A percentile compares a stretch with the other conserved stretches of the same genome.
Evolutionary conservation across 2,797 vertebrate species (phyloP).

Genomic region (Myripristis murdjan): DNA sequence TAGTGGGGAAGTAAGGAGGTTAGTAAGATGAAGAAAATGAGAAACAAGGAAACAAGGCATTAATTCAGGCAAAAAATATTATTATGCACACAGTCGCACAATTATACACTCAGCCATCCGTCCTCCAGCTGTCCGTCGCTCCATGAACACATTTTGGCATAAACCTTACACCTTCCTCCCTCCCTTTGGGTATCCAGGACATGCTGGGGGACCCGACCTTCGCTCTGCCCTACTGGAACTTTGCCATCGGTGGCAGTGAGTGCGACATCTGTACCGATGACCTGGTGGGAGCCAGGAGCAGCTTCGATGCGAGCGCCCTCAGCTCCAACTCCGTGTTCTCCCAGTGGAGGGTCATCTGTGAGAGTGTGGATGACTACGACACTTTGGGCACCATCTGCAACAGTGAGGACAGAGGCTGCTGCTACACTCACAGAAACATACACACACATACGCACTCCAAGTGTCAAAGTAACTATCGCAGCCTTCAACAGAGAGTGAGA

Average conservation of each 20-base stretch:
- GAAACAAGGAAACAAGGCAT: neutral
- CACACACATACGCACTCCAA: conserved; percentile 4
- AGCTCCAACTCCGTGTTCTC: conserved; percentile 95
- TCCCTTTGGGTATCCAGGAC: conserved; percentile 79
- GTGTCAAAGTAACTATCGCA: neutral
- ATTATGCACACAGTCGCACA: neutral
- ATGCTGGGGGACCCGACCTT: conserved; percentile 92
- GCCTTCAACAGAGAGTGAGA: neutral
- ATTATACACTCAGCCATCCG: too few relatives aligned
- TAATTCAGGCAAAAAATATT: too few relatives aligned
- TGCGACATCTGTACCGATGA: conserved; percentile 97
- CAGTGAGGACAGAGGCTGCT: conserved; percentile 85
- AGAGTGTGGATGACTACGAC: conserved; percentile 94
- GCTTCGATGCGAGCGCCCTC: conserved; percentile 88
- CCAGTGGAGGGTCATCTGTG: conserved; percentile 93
- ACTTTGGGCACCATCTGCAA: conserved; percentile 95
- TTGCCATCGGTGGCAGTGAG: conserved; percentile 92
- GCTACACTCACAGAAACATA: conserved; percentile 1
- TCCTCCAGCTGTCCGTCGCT: neutral
- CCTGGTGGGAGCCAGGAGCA: conserved; percentile 93
- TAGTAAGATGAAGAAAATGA: neutral
- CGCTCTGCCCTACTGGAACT: conserved; percentile 97
- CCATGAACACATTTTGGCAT: neutral
- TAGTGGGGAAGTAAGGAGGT: neutral
- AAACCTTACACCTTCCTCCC: neutral